Evolutionary conservation across 2,113 vertebrate species (phyloP).

Genomic region (Dromas ardeola): DNA sequence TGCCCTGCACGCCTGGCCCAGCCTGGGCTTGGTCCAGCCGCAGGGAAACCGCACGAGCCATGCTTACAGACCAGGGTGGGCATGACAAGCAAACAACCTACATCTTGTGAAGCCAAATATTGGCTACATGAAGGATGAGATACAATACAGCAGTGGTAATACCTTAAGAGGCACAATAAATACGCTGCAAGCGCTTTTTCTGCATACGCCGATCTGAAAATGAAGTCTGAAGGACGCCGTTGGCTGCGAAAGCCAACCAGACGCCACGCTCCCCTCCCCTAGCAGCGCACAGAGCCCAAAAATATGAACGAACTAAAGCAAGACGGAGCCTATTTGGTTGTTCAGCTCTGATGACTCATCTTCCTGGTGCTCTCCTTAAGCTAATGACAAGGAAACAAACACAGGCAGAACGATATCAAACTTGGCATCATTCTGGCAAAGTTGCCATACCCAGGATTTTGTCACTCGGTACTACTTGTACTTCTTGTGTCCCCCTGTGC

Average conservation of each 20-base stretch:
- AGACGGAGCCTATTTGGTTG: background rate
- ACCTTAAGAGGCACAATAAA: background rate
- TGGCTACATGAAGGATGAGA: background rate
- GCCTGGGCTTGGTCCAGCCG: accelerated
- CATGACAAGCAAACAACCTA: background rate
- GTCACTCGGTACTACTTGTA: background rate
- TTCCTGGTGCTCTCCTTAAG: background rate
- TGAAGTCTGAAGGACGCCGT: background rate
- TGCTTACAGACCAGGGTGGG: background rate
- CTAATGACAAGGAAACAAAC: background rate
- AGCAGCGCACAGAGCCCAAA: background rate
- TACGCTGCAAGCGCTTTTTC: background rate
- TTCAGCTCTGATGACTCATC: background rate
- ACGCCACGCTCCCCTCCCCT: background rate
- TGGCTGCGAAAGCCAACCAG: background rate
- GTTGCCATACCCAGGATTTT: background rate
- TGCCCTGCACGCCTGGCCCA: background rate
- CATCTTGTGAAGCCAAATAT: background rate
- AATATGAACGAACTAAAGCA: background rate
- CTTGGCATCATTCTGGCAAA: background rate
- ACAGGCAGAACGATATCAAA: background rate
- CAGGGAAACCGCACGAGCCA: accelerated
- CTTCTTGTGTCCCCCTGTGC: background rate
- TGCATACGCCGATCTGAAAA: background rate
- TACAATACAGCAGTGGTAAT: background rate